These are phyloP conservation scores for Lamproptera curius DNA, from an alignment of 2,888 invertebrate species.

Conservation along the genomic window DNA sequence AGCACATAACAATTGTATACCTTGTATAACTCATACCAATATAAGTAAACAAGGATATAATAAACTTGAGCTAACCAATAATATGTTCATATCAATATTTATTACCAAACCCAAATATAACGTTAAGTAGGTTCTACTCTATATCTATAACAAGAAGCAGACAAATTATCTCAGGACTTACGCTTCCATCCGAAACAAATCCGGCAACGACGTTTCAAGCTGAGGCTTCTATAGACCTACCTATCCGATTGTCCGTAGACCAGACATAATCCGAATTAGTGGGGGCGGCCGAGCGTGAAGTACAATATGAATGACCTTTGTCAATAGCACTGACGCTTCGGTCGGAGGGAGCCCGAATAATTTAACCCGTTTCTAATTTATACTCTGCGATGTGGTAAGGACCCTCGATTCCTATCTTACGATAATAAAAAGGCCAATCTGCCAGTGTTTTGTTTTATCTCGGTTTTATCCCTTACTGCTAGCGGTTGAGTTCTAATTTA, in stretches of 20 bases:
- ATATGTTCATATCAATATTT: too few species aligned
- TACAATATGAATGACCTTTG: constrained; percentile 73
- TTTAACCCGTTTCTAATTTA: constrained; percentile 42
- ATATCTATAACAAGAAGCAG: not conserved
- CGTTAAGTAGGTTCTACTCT: too few species aligned
- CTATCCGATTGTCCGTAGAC: constrained; percentile 29
- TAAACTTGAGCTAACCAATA: too few species aligned
- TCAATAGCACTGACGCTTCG: constrained; percentile 59
- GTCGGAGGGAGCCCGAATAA: constrained; percentile 48
- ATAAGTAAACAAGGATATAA: too few species aligned
- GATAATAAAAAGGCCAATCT: not conserved
- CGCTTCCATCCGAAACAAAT: constrained; percentile 1
- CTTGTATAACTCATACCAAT: too few species aligned
- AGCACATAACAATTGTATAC: too few species aligned
- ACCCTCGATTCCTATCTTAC: not conserved
- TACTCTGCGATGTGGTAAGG: constrained; percentile 30
- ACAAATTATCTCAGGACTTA: not conserved
- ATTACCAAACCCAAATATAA: too few species aligned
- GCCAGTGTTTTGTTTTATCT: not conserved
- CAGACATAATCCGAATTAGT: constrained; percentile 63
- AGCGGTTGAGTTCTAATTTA: not conserved
- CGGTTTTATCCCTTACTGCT: not conserved
- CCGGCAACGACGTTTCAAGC: not conserved
- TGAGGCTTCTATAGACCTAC: constrained; percentile 3
- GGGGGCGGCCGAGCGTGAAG: constrained; percentile 56